Conservation (phyloP, 2,888 invertebrate genomes). For the Campoplex nolae region DNA sequence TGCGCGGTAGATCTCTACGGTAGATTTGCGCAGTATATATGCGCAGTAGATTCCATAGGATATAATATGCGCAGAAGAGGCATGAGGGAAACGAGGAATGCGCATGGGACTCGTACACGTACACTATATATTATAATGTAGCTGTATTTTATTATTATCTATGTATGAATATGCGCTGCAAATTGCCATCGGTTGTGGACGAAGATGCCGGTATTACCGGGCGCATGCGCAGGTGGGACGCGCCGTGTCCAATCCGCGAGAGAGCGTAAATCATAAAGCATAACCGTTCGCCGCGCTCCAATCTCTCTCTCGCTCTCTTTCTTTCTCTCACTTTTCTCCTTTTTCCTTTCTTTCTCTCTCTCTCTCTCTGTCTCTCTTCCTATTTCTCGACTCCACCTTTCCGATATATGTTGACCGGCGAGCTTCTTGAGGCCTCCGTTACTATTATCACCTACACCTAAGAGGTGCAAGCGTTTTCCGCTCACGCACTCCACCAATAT, state of each 20-base stretch:
- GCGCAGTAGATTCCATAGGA: constrained; percentile 31
- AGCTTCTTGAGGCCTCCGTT: constrained; percentile 63
- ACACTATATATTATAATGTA: constrained; percentile 53
- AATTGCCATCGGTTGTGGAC: constrained; percentile 57
- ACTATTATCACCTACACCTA: constrained; percentile 71
- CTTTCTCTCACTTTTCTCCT: constrained; percentile 41
- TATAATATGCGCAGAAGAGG: constrained; percentile 11
- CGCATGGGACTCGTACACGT: constrained; percentile 9
- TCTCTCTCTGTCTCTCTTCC: constrained; percentile 34
- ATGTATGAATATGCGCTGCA: constrained; percentile 58
- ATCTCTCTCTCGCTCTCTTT: constrained; percentile 61
- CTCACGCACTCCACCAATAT: constrained; percentile 39
- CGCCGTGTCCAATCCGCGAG: constrained; percentile 72
- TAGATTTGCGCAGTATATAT: constrained; percentile 7
- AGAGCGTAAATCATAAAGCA: constrained; percentile 79
- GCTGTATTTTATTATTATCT: constrained; percentile 59
- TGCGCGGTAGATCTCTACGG: constrained; percentile 12
- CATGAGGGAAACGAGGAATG: constrained; percentile 1
- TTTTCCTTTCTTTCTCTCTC: constrained; percentile 49
- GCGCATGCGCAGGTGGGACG: constrained; percentile 62
- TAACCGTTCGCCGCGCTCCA: constrained; percentile 74
- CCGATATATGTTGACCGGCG: constrained; percentile 53
- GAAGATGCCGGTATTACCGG: constrained; percentile 45
- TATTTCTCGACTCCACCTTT: constrained; percentile 74
- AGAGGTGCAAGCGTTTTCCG: constrained; percentile 57